Evolutionary conservation across 2,888 invertebrate genomes (phyloP).

Genomic region (Epiblema foenella): DNA sequence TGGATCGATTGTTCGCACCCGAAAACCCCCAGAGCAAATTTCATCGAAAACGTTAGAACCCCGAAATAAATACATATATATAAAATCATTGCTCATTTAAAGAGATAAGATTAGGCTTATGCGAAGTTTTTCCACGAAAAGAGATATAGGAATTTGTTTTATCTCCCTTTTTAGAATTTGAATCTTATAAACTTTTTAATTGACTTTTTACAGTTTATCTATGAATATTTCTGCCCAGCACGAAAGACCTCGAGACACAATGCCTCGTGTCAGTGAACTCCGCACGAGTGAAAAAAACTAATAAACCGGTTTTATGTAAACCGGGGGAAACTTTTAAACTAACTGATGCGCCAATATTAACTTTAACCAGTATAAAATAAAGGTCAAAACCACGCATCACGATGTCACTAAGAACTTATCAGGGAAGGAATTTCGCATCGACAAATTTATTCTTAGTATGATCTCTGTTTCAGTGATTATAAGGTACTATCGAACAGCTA

Average conservation of each 20-base stretch:
- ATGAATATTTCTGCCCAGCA: not conserved
- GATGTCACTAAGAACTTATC: not conserved
- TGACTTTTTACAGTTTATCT: not conserved
- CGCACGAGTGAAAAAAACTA: conserved; percentile 13
- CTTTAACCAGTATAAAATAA: conserved; percentile 7
- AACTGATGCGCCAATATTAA: not conserved
- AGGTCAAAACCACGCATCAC: not conserved
- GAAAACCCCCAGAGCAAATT: too few species aligned
- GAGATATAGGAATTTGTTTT: too few species aligned
- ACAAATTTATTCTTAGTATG: not conserved
- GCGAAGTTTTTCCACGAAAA: too few species aligned
- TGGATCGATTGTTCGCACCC: too few species aligned
- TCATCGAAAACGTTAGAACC: too few species aligned
- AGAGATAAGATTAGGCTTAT: too few species aligned
- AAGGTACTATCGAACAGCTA: not conserved
- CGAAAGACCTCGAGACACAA: conserved; percentile 9
- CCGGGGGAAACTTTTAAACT: conserved; percentile 33
- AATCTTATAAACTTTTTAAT: too few species aligned
- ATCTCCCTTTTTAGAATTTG: too few species aligned
- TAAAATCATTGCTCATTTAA: too few species aligned
- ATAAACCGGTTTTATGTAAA: conserved; percentile 32
- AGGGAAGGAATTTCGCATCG: not conserved
- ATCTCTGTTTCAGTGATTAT: not conserved
- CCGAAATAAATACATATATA: too few species aligned
- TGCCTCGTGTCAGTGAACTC: conserved; percentile 29